Evolutionary conservation across 2,888 invertebrate genomes (phyloP), one percentile per base, ranked within the genome.

Genomic region (Neria commutata): DNA sequence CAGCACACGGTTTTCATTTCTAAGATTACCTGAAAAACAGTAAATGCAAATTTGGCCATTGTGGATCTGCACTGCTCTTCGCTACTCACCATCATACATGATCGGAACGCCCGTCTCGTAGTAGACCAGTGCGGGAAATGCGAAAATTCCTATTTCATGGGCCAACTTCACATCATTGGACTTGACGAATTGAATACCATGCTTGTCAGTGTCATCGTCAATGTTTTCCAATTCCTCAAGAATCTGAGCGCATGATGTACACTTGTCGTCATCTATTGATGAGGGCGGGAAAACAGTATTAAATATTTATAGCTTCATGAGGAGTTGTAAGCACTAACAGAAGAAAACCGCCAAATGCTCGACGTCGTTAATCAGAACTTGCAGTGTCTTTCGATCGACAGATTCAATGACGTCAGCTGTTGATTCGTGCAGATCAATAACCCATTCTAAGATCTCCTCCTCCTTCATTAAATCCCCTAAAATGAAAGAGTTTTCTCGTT

Each of bases 41-140:
- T 54, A 53, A 61, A 37, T 48, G 54, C 51, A 47, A 5, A 25
- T 42, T 2, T 26, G 14, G 21, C 11, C 33, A 52, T 49, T 33
- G 8, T 14, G 23, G 14, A 11, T 23, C 2, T n/a, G 23, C 23
- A 16, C 3, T 10, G 33, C 14, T 10, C 23, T 16, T 1, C 1
- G 2, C 1, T 17, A 81, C 91, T 91, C 87, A 95, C 95, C 95
- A 85, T 94, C 93, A 83, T 92, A 95, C 91, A 94, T 93, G 77
- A 94, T 94, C 72, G 95, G 95, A 69, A 94, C 93, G 67, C 94
- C 94, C 60, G 94, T 94, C 84, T 95, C 94, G 78, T 95, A 95
- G 82, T 94, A 95, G 53, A 95, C 94, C 70, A 95, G 84, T 61
- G 94, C 93, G 64, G 95, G 95, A 78, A 95, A 92, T 75, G 93